phyloP scores from a whole-genome alignment of 2,797 vertebrate species.

The Aphelocoma californica region DNA sequence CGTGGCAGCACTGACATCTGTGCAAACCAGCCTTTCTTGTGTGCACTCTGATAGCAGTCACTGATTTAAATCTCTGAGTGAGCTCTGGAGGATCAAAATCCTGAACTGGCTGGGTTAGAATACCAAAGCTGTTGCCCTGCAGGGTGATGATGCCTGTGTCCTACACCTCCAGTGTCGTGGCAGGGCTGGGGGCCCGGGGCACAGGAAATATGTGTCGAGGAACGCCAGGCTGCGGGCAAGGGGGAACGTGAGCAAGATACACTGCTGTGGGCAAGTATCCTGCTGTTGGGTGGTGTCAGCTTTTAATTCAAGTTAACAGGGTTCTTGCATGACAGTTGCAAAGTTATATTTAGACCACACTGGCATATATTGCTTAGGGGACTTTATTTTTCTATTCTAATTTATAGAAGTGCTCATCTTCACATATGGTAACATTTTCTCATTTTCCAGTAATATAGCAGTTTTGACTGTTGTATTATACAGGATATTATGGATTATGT shows the following conservation, averaged over 20 bases:
- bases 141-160: background rate
- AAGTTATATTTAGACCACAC: background rate
- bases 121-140: background rate
- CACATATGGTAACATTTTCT: background rate
- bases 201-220: background rate
- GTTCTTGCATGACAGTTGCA: background rate
- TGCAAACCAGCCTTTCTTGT: background rate
- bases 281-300: background rate
- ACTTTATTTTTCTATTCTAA: background rate
- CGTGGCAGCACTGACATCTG: accelerated
- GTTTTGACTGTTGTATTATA: background rate
- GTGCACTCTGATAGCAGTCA: background rate
- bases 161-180: background rate
- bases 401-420: constrained; percentile 4
- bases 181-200: background rate
- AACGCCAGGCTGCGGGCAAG: accelerated
- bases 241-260: background rate
- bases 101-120: background rate
- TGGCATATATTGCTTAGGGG: background rate
- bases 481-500: background rate
- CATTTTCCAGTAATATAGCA: background rate
- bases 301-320: background rate
- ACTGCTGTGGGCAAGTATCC: background rate
- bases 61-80: background rate
- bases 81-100: background rate